Base-by-base conservation (phyloP, 2,113 vertebrate genomes). In the Engystomops pustulosus region DNA sequence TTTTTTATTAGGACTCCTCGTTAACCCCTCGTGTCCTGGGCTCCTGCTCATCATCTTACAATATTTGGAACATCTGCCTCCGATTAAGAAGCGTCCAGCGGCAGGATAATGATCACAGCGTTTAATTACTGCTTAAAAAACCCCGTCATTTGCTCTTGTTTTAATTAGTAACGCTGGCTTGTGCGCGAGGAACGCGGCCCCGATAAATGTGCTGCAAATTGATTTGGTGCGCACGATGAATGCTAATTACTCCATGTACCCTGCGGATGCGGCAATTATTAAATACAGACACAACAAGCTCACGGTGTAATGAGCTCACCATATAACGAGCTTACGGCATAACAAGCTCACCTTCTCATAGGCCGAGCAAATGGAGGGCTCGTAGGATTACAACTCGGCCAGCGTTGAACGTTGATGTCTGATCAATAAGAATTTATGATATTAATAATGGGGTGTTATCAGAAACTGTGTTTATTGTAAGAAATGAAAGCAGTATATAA, bases 101-200 rank as follows among this genome's bases (percentile, higher is more conserved):
- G 74, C 82, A 58, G 83, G 75, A 85, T 85, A 85, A 85, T 70
- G 83, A 85, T 85, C 83, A 79, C 75, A 85, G 75, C 75, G 65
- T 85, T 85, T 85, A 85, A 85, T 85, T 85, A 85, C 83, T 79
- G 83, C 62, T 85, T 79, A 69, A 85, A 82, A 78, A 85, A 70
- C 45, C 75, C 83, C 75, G 65, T 85, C 75, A 85, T 85, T 78
- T 85, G 83, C 83, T 85, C 75, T 85, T 85, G 83, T 85, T 85
- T 85, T 85, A 85, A 85, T 85, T 85, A 85, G 83, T 70, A 85
- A 85, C 83, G 83, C 74, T 70, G 83, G 83, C 79, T 85, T 79
- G 58, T 85, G 83, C 75, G 58, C 65, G 75, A 78, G 75, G 34
- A 85, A 85, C 83, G 62, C 83, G 14, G 83, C 62, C 65, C 83